Evolutionary conservation across 2,797 vertebrate species (phyloP).

Genomic region (Eulemur mongoz): DNA sequence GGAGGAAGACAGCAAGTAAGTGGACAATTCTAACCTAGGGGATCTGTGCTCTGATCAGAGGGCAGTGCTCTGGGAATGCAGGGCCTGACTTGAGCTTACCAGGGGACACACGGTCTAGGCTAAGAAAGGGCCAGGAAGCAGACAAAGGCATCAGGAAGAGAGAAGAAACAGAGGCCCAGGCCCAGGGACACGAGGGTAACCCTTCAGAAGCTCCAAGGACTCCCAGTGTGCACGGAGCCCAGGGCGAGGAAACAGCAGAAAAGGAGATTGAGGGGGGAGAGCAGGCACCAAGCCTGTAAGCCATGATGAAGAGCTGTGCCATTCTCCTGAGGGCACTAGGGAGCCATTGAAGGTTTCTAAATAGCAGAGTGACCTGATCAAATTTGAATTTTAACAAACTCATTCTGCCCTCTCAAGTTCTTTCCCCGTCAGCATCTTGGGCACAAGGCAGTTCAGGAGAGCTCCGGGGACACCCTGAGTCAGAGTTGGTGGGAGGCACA

Average conservation of each 20-base stretch:
- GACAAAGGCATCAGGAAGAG: neutral
- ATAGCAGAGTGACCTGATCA: neutral
- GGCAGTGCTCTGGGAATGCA: neutral
- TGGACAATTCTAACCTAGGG: neutral
- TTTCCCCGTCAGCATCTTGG: neutral
- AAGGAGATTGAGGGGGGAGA: neutral
- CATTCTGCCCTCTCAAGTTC: neutral
- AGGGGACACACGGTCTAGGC: neutral
- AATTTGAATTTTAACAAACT: neutral
- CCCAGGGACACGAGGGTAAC: too few relatives aligned
- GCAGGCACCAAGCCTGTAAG: neutral
- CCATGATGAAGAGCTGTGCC: neutral
- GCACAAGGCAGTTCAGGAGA: neutral
- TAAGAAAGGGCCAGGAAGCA: neutral
- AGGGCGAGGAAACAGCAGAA: neutral
- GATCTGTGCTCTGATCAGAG: neutral
- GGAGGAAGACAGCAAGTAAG: neutral
- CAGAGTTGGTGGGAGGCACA: neutral
- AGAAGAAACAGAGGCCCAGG: neutral
- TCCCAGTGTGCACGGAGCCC: too few relatives aligned
- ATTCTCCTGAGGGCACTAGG: neutral
- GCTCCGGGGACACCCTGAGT: neutral
- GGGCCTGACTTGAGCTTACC: neutral
- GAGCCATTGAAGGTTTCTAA: neutral
- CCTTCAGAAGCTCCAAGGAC: neutral